Conservation (phyloP, 2,113 vertebrate species). For the Piliocolobus tephrosceles region DNA sequence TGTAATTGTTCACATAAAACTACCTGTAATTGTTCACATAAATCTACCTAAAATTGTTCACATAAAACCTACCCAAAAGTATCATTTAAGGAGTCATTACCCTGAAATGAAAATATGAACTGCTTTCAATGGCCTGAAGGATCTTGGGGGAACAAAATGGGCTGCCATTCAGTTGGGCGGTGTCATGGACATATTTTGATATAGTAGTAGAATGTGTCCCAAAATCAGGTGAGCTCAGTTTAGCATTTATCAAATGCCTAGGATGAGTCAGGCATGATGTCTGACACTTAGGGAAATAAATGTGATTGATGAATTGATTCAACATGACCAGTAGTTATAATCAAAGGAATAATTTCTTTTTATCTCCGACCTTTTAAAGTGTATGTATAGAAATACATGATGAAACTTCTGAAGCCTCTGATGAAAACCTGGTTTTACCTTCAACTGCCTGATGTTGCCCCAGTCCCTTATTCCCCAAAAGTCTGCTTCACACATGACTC, state of each 20-base stretch:
- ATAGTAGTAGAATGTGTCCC: not conserved
- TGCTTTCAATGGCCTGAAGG: no score
- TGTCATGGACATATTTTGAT: not conserved
- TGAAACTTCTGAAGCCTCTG: not conserved
- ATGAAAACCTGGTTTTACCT: not conserved
- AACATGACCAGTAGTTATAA: not conserved
- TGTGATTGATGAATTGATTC: constrained; percentile 29
- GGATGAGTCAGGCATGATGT: not conserved
- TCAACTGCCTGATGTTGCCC: not conserved
- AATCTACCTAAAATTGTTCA: not conserved
- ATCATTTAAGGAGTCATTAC: not conserved
- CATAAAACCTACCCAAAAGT: not conserved
- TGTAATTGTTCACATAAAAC: constrained; percentile 27
- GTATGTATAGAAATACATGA: not conserved
- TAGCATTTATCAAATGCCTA: not conserved
- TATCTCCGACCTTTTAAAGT: constrained; percentile 32
- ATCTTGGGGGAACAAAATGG: not conserved
- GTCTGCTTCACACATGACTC: not conserved
- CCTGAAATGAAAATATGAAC: constrained; percentile 4
- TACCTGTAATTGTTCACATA: not conserved
- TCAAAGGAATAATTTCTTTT: not conserved
- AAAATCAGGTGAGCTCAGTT: not conserved
- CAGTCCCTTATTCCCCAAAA: not conserved
- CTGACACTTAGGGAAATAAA: constrained; percentile 34
- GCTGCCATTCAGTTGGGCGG: not conserved